Conservation (phyloP, 2,888 invertebrate genomes). For the Abrostola tripartita region DNA sequence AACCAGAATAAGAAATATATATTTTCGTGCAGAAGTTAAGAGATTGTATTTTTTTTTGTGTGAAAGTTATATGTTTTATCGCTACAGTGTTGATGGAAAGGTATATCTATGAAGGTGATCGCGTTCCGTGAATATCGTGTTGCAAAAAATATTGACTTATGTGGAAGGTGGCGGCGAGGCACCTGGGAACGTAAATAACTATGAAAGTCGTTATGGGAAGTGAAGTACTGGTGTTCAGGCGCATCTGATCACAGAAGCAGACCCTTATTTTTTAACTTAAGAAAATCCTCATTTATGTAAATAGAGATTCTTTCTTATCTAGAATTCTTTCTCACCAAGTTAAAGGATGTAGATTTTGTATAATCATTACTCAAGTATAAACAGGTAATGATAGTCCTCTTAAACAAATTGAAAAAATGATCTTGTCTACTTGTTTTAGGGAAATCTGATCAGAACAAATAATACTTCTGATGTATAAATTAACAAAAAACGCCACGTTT, state of each 20-base stretch:
- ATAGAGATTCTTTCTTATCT: no score
- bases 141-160: constrained; percentile 9
- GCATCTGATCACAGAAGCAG: no score
- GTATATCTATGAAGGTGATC: constrained; percentile 10
- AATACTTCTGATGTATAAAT: background rate
- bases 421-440: background rate
- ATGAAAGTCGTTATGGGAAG: no score
- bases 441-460: background rate
- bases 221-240: no score
- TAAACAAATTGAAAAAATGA: no score
- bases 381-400: no score
- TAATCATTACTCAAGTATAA: no score
- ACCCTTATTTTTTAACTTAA: no score
- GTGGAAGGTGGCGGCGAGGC: background rate
- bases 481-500: background rate
- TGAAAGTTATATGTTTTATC: constrained; percentile 17
- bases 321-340: no score
- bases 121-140: constrained; percentile 9
- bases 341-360: no score
- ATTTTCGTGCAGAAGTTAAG: constrained; percentile 26
- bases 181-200: background rate
- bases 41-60: constrained; percentile 6
- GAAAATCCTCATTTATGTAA: no score
- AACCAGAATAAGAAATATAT: constrained; percentile 8
- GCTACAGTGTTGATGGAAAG: constrained; percentile 3